These are phyloP conservation scores for Ispidina picta DNA, from an alignment of 2,797 vertebrate species.

Conservation along the genomic window DNA sequence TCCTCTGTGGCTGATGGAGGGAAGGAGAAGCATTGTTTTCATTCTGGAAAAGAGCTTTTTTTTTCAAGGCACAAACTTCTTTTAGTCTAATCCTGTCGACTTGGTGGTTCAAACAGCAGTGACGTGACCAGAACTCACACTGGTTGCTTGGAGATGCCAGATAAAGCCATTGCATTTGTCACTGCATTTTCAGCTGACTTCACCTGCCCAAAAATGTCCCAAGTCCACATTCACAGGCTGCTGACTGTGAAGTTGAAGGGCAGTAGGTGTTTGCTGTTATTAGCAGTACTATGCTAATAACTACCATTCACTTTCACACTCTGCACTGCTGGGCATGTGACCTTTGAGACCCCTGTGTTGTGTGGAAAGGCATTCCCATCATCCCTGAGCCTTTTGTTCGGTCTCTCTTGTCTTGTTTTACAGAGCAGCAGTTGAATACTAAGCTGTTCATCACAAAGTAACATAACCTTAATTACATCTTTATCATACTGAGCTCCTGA, in stretches of 20 bases:
- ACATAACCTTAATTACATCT: neutral
- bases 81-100: neutral
- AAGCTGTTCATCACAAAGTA: neutral
- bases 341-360: neutral
- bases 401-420: neutral
- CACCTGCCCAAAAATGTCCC: neutral
- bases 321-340: neutral
- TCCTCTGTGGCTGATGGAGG: neutral
- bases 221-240: neutral
- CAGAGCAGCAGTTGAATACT: neutral
- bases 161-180: neutral
- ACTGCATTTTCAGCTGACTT: neutral
- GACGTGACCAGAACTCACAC: neutral
- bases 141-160: neutral
- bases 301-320: neutral
- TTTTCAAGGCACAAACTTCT: neutral
- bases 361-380: neutral
- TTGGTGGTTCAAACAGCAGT: neutral
- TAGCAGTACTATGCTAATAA: neutral
- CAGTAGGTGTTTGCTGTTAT: neutral
- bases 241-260: neutral
- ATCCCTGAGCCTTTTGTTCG: neutral
- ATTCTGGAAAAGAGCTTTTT: neutral
- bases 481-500: neutral
- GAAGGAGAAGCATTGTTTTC: neutral